These are phyloP conservation scores for Julus scanicus DNA, from an alignment of 2,888 invertebrate genomes.

Conservation along the genomic window DNA sequence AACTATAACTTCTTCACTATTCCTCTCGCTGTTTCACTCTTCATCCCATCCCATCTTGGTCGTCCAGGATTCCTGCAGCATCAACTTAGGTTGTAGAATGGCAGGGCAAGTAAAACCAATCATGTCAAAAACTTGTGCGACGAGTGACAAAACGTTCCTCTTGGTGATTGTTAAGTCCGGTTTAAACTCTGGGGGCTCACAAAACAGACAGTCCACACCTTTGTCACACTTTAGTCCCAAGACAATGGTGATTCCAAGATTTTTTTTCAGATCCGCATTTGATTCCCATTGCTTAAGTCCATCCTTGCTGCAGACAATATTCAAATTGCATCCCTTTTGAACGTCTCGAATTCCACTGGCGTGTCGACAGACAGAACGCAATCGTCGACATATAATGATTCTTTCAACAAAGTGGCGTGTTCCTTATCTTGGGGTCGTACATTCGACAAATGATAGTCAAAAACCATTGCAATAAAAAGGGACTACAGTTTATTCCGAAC, in stretches of 20 bases:
- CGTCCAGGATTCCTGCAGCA: slow-evolving; percentile 23
- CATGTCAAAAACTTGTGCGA: not conserved
- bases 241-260: not conserved
- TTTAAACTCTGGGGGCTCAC: not conserved
- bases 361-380: not conserved
- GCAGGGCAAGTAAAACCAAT: not conserved
- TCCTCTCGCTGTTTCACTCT: not conserved
- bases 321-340: not conserved
- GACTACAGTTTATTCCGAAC: not conserved
- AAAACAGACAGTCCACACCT: not conserved
- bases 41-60: slow-evolving; percentile 39
- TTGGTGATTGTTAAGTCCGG: not conserved
- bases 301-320: not conserved
- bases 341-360: not conserved
- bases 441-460: not conserved
- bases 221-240: not conserved
- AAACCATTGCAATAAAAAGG: not conserved
- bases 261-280: not conserved
- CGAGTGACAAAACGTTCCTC: too few species aligned
- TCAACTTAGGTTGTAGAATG: not conserved
- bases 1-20: not conserved
- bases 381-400: not conserved
- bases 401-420: not conserved
- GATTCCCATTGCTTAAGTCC: not conserved
- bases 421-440: not conserved